Base-by-base conservation (phyloP, 2,888 invertebrate species). In the Oxycera nigricornis region DNA sequence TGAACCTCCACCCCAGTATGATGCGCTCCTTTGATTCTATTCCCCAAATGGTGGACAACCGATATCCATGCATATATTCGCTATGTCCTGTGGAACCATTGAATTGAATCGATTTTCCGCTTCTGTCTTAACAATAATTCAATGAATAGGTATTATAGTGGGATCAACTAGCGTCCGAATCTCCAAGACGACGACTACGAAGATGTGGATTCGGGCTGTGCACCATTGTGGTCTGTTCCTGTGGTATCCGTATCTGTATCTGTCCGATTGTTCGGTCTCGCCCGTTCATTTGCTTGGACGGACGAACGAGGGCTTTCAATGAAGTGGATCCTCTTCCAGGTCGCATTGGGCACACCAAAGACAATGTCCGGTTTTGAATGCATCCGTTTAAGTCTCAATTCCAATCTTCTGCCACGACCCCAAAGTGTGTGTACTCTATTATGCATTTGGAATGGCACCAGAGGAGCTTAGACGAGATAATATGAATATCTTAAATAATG, bases 311-410 rank as follows among this genome's bases (percentile, higher is more conserved):
- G 17, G 50, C 17, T 24, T 55, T 14, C n/a, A 24, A 55, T 55
- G 6, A 24, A 24, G 24, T 20, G 20, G 11, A 17, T 55, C 24
- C 55, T 55, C 2, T 55, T 55, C 6, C 20, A 22, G 24, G 55
- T 24, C 28, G 17, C 7, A 46, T 9, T 41, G 24, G 24, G 67
- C 39, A 39, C 24, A 20, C 24, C 52, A 68, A 75, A 73, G 62
- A 73, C 75, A 73, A 73, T 73, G 73, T 75, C 73, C 75, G 70
- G 73, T 68, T 75, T 75, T 75, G 73, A 75, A 75, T 75, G 73
- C 72, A 70, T 57, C 75, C 73, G 73, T 73, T 75, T 68, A 73
- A 75, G 75, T 52, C 73, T 75, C 73, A 75, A 75, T 75, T 68
- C 68, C 73, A 55, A 57, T 67, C 59, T 62, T 67, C 46, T 31